Evolutionary conservation across 2,113 vertebrate species (phyloP).

Genomic region (Erinaceus europaeus): DNA sequence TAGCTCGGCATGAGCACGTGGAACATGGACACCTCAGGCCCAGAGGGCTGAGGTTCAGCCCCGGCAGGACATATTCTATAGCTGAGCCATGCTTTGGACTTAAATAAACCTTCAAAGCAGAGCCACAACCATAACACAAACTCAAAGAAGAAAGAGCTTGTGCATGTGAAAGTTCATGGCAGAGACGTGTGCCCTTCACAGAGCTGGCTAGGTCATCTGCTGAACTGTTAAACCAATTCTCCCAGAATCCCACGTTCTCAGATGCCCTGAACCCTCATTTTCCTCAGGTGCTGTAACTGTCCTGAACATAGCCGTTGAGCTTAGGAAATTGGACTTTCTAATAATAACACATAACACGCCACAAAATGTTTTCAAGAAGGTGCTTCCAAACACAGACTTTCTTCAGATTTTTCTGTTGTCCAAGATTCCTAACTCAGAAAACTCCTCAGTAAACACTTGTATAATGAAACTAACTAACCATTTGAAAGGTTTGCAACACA

Average conservation of each 20-base stretch:
- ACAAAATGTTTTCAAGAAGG: neutral
- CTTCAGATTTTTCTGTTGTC: neutral
- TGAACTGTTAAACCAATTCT: neutral
- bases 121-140: too few species aligned
- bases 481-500: neutral
- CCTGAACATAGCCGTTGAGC: neutral
- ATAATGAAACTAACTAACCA: constrained; percentile 45
- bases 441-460: constrained; percentile 8
- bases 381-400: neutral
- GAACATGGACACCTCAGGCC: too few species aligned
- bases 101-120: too few species aligned
- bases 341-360: neutral
- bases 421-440: neutral
- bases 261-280: neutral
- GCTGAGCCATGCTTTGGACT: too few species aligned
- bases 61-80: too few species aligned
- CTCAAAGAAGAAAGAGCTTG: too few species aligned
- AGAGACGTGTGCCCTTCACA: neutral
- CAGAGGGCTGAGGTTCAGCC: too few species aligned
- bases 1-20: too few species aligned
- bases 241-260: neutral
- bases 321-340: neutral
- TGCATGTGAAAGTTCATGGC: too few species aligned
- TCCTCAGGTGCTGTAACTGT: neutral
- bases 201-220: too few species aligned